These are phyloP conservation scores for Crocallis elinguaria DNA, from an alignment of 2,888 invertebrate genomes.

Conservation along the genomic window DNA sequence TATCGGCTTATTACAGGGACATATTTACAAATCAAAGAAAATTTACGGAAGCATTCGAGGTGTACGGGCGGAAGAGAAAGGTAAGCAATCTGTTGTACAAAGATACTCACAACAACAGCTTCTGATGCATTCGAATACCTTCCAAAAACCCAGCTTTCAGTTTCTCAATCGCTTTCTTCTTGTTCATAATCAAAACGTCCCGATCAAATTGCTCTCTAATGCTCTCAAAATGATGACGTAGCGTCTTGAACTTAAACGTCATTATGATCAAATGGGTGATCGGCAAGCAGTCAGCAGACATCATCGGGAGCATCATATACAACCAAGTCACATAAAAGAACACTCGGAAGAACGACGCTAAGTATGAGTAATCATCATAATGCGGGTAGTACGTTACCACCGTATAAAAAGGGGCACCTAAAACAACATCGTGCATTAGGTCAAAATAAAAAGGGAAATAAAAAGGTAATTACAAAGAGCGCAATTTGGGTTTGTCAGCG, in stretches of 20 bases:
- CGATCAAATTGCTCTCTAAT: conserved; percentile 58
- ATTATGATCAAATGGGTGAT: conserved; percentile 68
- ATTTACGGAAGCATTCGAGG: too few species aligned
- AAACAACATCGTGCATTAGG: conserved; percentile 31
- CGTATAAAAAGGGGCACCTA: conserved; percentile 72
- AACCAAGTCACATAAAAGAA: conserved; percentile 73
- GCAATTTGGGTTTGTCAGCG: conserved; percentile 30
- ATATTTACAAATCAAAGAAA: too few species aligned
- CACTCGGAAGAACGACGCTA: conserved; percentile 59
- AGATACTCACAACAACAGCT: conserved; percentile 62
- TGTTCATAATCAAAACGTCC: conserved; percentile 47
- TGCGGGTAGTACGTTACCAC: conserved; percentile 72
- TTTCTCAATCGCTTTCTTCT: conserved; percentile 50
- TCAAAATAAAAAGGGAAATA: conserved; percentile 30
- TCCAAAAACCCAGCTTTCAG: conserved; percentile 61
- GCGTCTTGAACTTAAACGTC: conserved; percentile 68
- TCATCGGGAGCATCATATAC: conserved; percentile 79
- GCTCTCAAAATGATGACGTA: conserved; percentile 61
- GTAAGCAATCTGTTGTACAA: not conserved
- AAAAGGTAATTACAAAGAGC: conserved; percentile 24
- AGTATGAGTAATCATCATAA: conserved; percentile 60
- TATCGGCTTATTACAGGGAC: too few species aligned
- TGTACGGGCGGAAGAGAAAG: too few species aligned
- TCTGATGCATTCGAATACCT: conserved; percentile 71
- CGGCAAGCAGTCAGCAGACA: conserved; percentile 74